These are phyloP conservation scores for Podilymbus podiceps DNA, from an alignment of 2,113 vertebrate genomes.

Conservation along the genomic window DNA sequence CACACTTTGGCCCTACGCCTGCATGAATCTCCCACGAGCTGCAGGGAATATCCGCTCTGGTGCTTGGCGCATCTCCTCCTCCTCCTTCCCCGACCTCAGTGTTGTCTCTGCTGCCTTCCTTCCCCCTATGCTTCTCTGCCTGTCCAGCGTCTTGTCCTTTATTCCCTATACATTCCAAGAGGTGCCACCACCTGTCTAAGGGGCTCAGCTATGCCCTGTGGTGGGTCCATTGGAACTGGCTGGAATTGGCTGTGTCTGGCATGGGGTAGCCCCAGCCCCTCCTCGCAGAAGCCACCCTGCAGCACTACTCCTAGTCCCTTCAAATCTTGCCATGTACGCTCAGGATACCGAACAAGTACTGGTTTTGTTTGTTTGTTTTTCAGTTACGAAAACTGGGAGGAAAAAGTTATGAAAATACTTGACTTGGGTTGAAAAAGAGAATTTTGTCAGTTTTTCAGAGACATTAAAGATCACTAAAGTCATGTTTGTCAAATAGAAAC, in stretches of 20 bases:
- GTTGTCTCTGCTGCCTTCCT: background rate
- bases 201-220: accelerated
- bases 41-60: background rate
- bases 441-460: background rate
- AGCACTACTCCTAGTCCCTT: accelerated
- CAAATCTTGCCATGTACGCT: background rate
- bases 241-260: background rate
- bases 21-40: background rate
- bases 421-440: background rate
- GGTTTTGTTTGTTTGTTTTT: background rate
- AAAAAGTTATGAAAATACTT: background rate
- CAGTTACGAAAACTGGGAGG: background rate
- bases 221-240: accelerated
- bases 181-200: background rate
- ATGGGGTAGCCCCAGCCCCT: accelerated
- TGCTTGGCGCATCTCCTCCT: background rate
- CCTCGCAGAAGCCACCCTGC: background rate
- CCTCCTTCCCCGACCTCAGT: background rate
- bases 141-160: background rate
- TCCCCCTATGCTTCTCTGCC: background rate
- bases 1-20: background rate
- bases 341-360: background rate
- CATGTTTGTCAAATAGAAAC: background rate
- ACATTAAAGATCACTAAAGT: background rate
- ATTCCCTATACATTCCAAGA: background rate